phyloP scores from a whole-genome alignment of 2,888 invertebrate species.

The Chloromyia formosa region DNA sequence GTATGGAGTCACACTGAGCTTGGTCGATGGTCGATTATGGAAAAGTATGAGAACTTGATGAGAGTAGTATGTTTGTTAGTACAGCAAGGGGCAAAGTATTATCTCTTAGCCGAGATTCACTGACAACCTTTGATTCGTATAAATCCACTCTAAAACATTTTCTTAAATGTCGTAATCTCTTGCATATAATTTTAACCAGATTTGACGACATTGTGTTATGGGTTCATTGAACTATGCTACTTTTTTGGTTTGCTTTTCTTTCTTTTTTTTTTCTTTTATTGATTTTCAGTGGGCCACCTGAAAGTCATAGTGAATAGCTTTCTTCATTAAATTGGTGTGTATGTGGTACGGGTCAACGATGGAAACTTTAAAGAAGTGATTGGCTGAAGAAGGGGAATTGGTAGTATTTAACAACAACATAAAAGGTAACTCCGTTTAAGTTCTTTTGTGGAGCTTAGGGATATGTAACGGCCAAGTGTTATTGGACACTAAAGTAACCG shows the following conservation, averaged over 20 bases:
- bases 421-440: no score
- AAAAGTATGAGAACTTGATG: not conserved
- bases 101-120: not conserved
- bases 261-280: constrained; percentile 6
- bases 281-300: constrained; percentile 32
- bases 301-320: constrained; percentile 33
- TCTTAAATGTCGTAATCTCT: constrained; percentile 39
- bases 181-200: constrained; percentile 38
- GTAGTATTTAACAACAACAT: no score
- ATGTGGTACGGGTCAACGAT: no score
- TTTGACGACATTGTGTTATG: constrained; percentile 37
- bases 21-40: not conserved
- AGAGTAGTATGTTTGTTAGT: not conserved
- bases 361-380: no score
- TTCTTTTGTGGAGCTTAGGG: no score
- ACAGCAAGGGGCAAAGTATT: not conserved
- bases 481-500: no score
- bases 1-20: not conserved
- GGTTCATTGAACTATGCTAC: constrained; percentile 40
- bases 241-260: constrained; percentile 27
- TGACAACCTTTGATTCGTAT: not conserved
- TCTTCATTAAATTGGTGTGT: constrained; percentile 21
- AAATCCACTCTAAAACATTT: constrained; percentile 1
- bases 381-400: no score
- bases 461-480: no score